Evolutionary conservation across 2,888 invertebrate genomes (phyloP), one percentile per base, ranked within the genome.

Genomic region (Cantharis rustica): DNA sequence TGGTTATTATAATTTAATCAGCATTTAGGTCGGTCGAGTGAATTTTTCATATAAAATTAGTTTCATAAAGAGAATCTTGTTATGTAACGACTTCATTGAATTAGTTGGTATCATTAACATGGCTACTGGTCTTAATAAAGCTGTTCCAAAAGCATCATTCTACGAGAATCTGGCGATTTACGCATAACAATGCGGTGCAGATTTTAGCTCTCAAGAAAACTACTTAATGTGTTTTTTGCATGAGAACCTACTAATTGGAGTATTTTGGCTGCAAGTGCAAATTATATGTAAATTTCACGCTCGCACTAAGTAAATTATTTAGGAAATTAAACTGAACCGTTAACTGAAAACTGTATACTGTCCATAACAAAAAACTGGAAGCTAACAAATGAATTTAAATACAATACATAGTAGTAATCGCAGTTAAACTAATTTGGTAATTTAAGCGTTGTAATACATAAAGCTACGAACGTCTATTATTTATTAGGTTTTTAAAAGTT

Each of bases 111-210:
- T 69, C 69, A 69, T 69, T 69, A 72, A 64, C 17, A 16, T 66
- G 27, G 64, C 72, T 72, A 72, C 72, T 23, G 66, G 66, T 72
- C 20, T 72, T 23, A 31, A 23, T 72, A 68, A 72, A 69, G 64
- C 11, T 23, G 64, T 66, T 66, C 64, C 23, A 66, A 66, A 66
- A 66, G 20, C 64, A 66, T 66, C 64, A 66, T 23, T 23, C 20
- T 66, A 66, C n/a, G 23, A 66, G 23, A 20, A 66, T 66, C n/a
- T 47, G 47, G 47, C 13, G 23, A 66, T 66, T 66, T n/a, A 66
- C 16, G 64, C 64, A 20, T 20, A 66, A 66, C 64, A 66, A 66
- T 66, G 64, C 13, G 23, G 11, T 20, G 23, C 64, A 66, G 23
- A 17, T 66, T 66, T 66, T 66, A 17, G 20, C 17, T 20, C 17